Evolutionary conservation across 2,888 invertebrate species (phyloP), one percentile per base, ranked within the genome.

Genomic region (Danaus chrysippus): DNA sequence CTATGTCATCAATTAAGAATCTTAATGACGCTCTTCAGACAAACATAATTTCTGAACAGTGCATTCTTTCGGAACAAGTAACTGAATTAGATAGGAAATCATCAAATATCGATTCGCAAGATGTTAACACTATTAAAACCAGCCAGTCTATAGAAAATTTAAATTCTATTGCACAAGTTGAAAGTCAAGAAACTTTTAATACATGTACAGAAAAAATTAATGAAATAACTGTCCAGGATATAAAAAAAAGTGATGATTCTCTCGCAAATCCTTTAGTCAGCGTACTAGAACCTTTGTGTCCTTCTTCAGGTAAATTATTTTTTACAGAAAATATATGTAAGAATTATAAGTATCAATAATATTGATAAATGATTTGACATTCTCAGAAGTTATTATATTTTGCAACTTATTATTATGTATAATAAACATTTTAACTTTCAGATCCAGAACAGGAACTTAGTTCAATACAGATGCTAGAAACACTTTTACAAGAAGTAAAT

Each of bases 401-500:
- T 46, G 3, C 10, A n/a, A 46, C 13, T 12, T n/a, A 46, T 46
- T 46, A n/a, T 1, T 46, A n/a, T n/a, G n/a, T n/a, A 46, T n/a
- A n/a, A 12, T 13, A 9, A 43, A 43, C 53, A 19, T 56, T 53
- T 59, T 46, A 12, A 49, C 17, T 75, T 79, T 56, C 71, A 83
- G 83, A 71, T 64, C 53, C 54, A 17, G 68, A 72, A 13, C 13
- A 59, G 55, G 57, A 62, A 49, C 73, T 74, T 72, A 73, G 77
- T 56, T 77, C 84, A 2, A 74, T 86, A 68, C 73, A 76, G 54
- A 78, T 79, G 56, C 70, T 91, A 10, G 76, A 83, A 70, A 62
- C 49, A 10, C 71, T 89, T 19, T 76, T 91, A 34, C 73, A 83
- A 72, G 84, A 86, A 62, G 78, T 88, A 1, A 83, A 76, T 44